phyloP scores from a whole-genome alignment of 2,113 vertebrate genomes.

The Himantopus leucocephalus region DNA sequence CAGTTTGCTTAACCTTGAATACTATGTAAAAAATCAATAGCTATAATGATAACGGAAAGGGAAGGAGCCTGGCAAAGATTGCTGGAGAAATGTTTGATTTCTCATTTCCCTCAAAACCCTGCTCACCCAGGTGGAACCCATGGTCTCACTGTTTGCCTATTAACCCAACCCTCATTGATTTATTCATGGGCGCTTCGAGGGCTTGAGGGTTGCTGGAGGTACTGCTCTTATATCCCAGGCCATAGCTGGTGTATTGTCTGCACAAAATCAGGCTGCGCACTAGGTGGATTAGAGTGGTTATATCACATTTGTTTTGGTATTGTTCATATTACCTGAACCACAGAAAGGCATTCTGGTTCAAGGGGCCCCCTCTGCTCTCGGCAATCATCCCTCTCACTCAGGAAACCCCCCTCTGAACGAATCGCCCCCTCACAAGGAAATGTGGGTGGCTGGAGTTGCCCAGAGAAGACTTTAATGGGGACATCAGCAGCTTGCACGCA shows the following conservation, averaged over 20 bases:
- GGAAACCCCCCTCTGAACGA: neutral
- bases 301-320: neutral
- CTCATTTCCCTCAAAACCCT: neutral
- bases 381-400: neutral
- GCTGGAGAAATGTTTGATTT: constrained; percentile 39
- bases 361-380: neutral
- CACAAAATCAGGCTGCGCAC: neutral
- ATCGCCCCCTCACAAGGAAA: neutral
- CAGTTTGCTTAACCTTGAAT: constrained; percentile 25
- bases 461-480: neutral
- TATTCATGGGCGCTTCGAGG: neutral
- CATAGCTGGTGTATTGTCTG: neutral
- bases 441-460: neutral
- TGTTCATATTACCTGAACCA: neutral
- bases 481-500: neutral
- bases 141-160: neutral
- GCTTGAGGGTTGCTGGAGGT: neutral
- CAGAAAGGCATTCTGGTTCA: neutral
- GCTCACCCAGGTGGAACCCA: neutral
- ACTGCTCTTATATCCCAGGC: neutral
- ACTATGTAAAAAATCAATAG: neutral
- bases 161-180: neutral
- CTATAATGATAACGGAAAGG: neutral
- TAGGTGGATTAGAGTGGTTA: neutral
- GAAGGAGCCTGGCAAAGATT: constrained; percentile 5